Base-by-base conservation (phyloP, 2,888 invertebrate species). In the Synergus gifuensis region DNA sequence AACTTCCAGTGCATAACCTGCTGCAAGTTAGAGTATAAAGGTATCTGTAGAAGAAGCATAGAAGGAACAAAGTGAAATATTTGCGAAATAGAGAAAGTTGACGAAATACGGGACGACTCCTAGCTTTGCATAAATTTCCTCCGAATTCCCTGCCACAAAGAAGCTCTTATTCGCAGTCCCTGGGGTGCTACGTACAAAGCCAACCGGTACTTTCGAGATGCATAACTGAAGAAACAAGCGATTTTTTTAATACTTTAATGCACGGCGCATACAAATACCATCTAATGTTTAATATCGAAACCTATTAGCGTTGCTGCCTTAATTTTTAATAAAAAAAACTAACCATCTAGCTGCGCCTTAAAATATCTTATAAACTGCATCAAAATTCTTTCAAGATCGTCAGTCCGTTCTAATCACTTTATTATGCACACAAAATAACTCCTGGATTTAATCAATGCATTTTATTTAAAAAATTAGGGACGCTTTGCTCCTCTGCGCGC, bases 31-130 rank as follows among this genome's bases (percentile, higher is more conserved):
- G 69, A 69, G 49, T 69, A 49, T 69, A 49, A 49, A 69, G 69
- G 49, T 28, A 62, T 28, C 14, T 22, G 62, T 12, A 62, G 46
- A 49, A 69, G 69, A 69, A 62, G 28, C 0, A 28, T 7, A 69
- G 69, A 69, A 69, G 49, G 49, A 69, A 69, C 69, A 69, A 69
- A 69, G 69, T 69, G 69, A 69, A 69, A 69, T 69, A 69, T 69
- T 69, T 69, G 46, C 28, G n/a, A 69, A 69, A 69, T 69, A 69
- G 49, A 69, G 69, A 69, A 69, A 69, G 46, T 49, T 69, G 69
- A 69, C 69, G 69, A 69, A 69, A 49, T 69, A 69, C 69, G 28
- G 49, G 36, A 49, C 69, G 49, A 69, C 46, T 69, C 28, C 28
- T 49, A 46, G 69, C 69, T 69, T 69, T 69, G 69, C 69, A 69